Evolutionary conservation across 2,797 vertebrate genomes (phyloP), one percentile per base, ranked within the genome.

Genomic region (Acestrorhynchus altus): DNA sequence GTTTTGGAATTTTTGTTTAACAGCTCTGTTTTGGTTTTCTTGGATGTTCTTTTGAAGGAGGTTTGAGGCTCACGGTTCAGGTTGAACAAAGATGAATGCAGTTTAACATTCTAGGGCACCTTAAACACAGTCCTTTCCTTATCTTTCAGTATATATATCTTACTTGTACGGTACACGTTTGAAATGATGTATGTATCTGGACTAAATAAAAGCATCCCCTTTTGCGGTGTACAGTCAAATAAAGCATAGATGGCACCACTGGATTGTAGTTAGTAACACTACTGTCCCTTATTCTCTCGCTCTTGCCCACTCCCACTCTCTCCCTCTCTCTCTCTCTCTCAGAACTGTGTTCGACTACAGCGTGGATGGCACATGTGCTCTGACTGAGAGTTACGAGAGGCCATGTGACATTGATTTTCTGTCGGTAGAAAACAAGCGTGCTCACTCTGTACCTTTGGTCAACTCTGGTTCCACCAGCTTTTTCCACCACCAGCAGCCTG

Each of bases 251-350:
- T 24, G 40, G 40, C 40, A 65, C 20, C 39, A 22, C n/a, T 44
- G 39, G 5, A 22, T 44, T 65, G 61, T 42, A 68, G 22, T 31
- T 39, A 8, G 63, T 0, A 67, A 61, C 74, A 15, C 68, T 15
- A 70, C 39, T 68, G 47, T 79, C 71, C 39, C 52, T n/a, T 20
- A 40, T 8, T 18, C n/a, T 49, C 26, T 54, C 24, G 46, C 39
- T 69, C 52, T 80, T 83, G 85, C 64, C 83, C 79, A 61, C 83
- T 80, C 76, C 83, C 70, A 4, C n/a, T 49, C 26, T 54, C 24
- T 59, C 39, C 49, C 52, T 80, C 83, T 85, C 64, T 83, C 83
- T 81, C 76, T 83, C 68, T 20, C 44, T 40, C 61, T 40, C 16
- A 4, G 18, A 64, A 40, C 16, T 13, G 40, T 26, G 35, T 22